Evolutionary conservation across 2,888 invertebrate species (phyloP), one percentile per base, ranked within the genome.

Genomic region (Thera obeliscata): DNA sequence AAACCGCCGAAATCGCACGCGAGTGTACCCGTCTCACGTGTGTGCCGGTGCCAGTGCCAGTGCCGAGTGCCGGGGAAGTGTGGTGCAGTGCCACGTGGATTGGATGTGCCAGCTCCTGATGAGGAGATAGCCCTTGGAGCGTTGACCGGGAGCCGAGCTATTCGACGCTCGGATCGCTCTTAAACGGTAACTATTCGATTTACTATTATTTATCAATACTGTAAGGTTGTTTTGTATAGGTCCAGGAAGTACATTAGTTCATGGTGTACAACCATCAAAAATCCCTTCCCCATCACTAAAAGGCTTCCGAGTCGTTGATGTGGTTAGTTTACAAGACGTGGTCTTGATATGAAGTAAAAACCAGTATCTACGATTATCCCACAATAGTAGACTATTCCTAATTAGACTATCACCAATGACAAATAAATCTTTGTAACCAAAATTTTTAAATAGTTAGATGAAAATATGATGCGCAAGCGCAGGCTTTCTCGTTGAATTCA

Each of bases 131-230:
- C 80, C 81, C 81, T 76, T 82, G 82, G 89, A 83, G 86, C 88
- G 87, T 87, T 87, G 90, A 87, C 88, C 89, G 88, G 83, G 78
- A 76, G 83, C 85, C 76, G 86, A 81, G 83, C 85, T 77, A 86
- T 81, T 81, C 84, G 81, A 81, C 81, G 84, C 77, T 81, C 81
- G 78, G 67, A 58, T 71, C 74, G 74, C 81, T 77, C 79, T 80
- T 78, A 79, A 82, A 84, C 83, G 87, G 87, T 88, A 86, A 87
- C 85, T 85, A 84, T 81, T 79, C 75, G 72, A 74, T 76, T 67
- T 71, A 69, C 67, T 65, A 70, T 69, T 70, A 61, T 59, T 69
- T 68, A 57, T 55, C 61, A 43, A 57, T 57, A 58, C 22, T 3
- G 7, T 8, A 9, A 46, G 0, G 8, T 9, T 2, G 2, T 46